These are phyloP conservation scores for Promerops cafer DNA, from an alignment of 2,113 vertebrate genomes.

Conservation along the genomic window DNA sequence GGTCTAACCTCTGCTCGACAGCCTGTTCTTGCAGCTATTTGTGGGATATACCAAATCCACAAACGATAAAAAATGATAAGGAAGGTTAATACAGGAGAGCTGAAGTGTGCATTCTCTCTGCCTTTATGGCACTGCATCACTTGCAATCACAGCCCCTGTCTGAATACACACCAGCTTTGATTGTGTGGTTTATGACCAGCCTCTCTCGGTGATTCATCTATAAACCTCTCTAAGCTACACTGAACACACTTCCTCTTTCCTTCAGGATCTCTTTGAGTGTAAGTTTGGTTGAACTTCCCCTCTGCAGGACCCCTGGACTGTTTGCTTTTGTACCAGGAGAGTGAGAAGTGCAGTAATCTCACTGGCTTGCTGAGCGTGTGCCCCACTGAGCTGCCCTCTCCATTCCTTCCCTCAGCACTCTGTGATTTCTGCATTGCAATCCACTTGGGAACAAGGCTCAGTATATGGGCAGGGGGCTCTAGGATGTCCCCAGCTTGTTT, in stretches of 20 bases:
- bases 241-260: not conserved
- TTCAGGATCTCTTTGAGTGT: not conserved
- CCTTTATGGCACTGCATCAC: not conserved
- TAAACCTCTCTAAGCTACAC: not conserved
- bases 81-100: not conserved
- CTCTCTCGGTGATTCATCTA: not conserved
- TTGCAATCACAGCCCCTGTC: not conserved
- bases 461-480: accelerated
- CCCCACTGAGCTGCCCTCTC: not conserved
- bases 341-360: not conserved
- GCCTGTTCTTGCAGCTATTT: not conserved
- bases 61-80: not conserved
- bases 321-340: not conserved
- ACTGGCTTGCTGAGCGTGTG: accelerated
- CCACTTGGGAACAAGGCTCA: not conserved
- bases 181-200: not conserved
- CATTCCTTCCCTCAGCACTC: not conserved
- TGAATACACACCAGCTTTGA: not conserved
- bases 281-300: not conserved
- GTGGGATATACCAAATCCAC: not conserved
- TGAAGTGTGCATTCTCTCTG: not conserved
- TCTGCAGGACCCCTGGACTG: not conserved
- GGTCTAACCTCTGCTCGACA: not conserved
- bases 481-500: not conserved
- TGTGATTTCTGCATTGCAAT: not conserved